Conservation (phyloP, 2,113 vertebrate genomes). For the Larimichthys crocea region DNA sequence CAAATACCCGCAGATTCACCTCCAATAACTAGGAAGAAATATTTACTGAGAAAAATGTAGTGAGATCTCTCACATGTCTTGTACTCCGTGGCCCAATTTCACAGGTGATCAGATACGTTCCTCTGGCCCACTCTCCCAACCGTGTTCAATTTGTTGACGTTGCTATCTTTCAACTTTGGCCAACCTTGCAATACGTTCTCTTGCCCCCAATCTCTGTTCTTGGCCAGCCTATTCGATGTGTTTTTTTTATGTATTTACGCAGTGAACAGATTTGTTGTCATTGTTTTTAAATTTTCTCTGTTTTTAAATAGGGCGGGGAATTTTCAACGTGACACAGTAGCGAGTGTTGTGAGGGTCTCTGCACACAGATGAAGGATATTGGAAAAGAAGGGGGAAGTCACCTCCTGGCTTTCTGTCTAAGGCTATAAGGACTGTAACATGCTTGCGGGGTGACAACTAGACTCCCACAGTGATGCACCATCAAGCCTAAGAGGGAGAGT, state of each 20-base stretch:
- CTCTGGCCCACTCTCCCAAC: constrained; percentile 18
- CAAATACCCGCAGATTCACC: not conserved
- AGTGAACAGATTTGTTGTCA: constrained; percentile 7
- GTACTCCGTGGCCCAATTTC: constrained; percentile 88
- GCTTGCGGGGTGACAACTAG: constrained; percentile 75
- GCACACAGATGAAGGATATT: constrained; percentile 61
- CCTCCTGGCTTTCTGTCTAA: constrained; percentile 63
- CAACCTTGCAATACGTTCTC: constrained; percentile 37
- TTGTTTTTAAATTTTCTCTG: not conserved
- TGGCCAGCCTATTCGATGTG: constrained; percentile 20
- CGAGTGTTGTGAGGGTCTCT: constrained; percentile 42
- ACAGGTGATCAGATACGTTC: constrained; percentile 90
- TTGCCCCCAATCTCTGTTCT: constrained; percentile 35
- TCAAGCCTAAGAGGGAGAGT: constrained; percentile 46
- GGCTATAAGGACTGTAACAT: constrained; percentile 57
- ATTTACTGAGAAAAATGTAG: constrained; percentile 37
- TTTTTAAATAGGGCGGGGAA: not conserved
- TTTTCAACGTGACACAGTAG: constrained; percentile 13
- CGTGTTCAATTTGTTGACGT: constrained; percentile 50
- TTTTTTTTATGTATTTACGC: constrained; percentile 27
- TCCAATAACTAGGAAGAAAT: constrained; percentile 6
- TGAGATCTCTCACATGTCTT: constrained; percentile 76
- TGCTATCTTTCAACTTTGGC: constrained; percentile 52
- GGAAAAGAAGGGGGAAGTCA: constrained; percentile 62
- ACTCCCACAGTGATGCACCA: constrained; percentile 66